Conservation (phyloP, 2,888 invertebrate species). For the Coecobrya sp. region DNA sequence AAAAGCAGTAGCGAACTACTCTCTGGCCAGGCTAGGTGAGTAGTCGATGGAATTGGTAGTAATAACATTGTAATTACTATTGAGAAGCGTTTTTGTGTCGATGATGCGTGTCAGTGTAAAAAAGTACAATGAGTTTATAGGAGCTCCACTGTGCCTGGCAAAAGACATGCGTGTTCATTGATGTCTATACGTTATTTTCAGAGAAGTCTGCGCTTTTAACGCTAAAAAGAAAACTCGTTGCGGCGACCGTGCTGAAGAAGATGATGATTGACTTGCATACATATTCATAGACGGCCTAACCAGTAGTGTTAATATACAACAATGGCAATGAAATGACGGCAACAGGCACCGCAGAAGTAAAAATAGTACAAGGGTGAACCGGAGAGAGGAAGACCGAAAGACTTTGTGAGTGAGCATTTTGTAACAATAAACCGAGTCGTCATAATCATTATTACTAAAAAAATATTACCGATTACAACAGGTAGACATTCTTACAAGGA, state of each 20-base stretch:
- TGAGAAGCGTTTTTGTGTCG: conserved; percentile 59
- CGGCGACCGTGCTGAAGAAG: not conserved
- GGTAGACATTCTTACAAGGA: conserved; percentile 31
- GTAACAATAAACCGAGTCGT: conserved; percentile 59
- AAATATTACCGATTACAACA: not conserved
- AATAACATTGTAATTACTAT: conserved; percentile 70
- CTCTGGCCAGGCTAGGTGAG: not conserved
- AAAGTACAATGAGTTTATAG: not conserved
- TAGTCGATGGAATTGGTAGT: not conserved
- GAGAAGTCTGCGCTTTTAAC: conserved; percentile 6
- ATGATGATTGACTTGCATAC: conserved; percentile 6
- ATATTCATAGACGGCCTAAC: not conserved
- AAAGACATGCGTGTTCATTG: conserved; percentile 65
- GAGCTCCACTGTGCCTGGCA: too few species aligned
- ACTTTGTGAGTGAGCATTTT: too few species aligned
- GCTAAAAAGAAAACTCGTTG: not conserved
- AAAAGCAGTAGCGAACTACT: not conserved
- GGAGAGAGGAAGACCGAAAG: not conserved
- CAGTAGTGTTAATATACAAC: conserved; percentile 66
- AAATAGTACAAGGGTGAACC: not conserved
- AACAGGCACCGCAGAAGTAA: not conserved
- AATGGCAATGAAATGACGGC: conserved; percentile 43
- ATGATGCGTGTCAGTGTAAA: conserved; percentile 59
- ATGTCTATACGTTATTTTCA: conserved; percentile 54
- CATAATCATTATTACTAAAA: conserved; percentile 49